phyloP scores from a whole-genome alignment of 2,113 vertebrate genomes.

The Pampusana beccarii region DNA sequence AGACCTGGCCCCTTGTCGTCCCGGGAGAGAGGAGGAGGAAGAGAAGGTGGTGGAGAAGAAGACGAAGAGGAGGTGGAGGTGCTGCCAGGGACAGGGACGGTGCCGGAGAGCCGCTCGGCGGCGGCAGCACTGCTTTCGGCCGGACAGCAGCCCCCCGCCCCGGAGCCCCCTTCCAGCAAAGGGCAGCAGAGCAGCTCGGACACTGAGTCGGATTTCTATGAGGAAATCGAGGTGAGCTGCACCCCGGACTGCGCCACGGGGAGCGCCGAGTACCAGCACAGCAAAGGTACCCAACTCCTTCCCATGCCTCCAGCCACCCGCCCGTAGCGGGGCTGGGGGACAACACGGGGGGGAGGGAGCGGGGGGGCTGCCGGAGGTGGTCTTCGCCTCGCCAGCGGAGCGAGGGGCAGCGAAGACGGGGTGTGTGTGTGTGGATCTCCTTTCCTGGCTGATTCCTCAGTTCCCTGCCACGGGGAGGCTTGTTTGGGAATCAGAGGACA shows the following conservation, averaged over 20 bases:
- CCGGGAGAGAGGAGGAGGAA: conserved; percentile 78
- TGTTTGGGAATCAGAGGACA: conserved; percentile 16
- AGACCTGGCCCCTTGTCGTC: conserved; percentile 78
- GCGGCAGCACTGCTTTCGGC: conserved; percentile 76
- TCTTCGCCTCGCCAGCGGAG: background rate
- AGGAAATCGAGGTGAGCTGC: conserved; percentile 99
- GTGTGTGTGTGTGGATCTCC: background rate
- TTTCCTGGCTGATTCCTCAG: background rate
- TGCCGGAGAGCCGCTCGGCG: conserved; percentile 78
- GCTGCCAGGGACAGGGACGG: conserved; percentile 79
- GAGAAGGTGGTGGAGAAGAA: conserved; percentile 69
- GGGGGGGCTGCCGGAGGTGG: background rate
- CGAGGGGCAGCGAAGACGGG: background rate
- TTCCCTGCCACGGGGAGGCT: background rate
- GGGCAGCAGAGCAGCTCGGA: conserved; percentile 93
- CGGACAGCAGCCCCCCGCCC: conserved; percentile 70
- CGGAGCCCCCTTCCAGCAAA: conserved; percentile 79
- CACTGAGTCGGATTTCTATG: conserved; percentile 98
- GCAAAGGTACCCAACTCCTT: conserved; percentile 85
- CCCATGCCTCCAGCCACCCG: conserved; percentile 36
- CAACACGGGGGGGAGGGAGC: background rate
- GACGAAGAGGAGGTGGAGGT: conserved; percentile 76
- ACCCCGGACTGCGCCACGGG: conserved; percentile 88
- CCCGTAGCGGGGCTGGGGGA: background rate
- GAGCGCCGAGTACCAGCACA: conserved; percentile 90